phyloP scores from a whole-genome alignment of 2,888 invertebrate species.

The Drosophila formosana region DNA sequence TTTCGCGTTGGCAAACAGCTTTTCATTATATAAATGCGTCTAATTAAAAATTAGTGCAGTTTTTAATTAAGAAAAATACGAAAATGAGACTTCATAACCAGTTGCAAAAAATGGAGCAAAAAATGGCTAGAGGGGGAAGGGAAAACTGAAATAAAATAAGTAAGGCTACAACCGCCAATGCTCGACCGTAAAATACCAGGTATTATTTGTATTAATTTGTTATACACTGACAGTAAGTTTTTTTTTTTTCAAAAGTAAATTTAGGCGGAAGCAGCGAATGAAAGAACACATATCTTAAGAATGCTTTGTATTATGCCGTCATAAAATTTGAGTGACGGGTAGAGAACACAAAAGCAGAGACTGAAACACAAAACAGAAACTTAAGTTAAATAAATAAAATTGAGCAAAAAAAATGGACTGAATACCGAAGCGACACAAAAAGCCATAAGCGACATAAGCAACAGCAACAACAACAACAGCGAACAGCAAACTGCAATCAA shows the following conservation, averaged over 20 bases:
- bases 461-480: constrained; percentile 28
- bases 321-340: background rate
- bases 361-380: constrained; percentile 32
- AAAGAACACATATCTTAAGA: no score
- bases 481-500: constrained; percentile 20
- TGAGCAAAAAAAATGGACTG: constrained; percentile 67
- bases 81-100: constrained; percentile 80
- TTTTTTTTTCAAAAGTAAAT: no score
- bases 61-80: constrained; percentile 77
- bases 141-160: constrained; percentile 31
- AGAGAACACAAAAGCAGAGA: constrained; percentile 25
- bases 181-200: background rate
- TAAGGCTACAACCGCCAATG: constrained; percentile 7
- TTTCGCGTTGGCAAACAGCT: constrained; percentile 35
- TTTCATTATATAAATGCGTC: constrained; percentile 57
- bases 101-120: constrained; percentile 69
- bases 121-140: constrained; percentile 17
- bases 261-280: no score
- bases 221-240: no score
- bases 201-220: background rate
- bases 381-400: constrained; percentile 56
- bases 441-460: constrained; percentile 60
- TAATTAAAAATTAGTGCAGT: constrained; percentile 78
- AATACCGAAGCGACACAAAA: constrained; percentile 70
- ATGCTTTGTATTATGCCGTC: background rate